Percentiles rank a stretch among this genome's conserved stretches.
Conservation (phyloP, 2,888 invertebrate genomes). For the Synergus laeviventris region DNA sequence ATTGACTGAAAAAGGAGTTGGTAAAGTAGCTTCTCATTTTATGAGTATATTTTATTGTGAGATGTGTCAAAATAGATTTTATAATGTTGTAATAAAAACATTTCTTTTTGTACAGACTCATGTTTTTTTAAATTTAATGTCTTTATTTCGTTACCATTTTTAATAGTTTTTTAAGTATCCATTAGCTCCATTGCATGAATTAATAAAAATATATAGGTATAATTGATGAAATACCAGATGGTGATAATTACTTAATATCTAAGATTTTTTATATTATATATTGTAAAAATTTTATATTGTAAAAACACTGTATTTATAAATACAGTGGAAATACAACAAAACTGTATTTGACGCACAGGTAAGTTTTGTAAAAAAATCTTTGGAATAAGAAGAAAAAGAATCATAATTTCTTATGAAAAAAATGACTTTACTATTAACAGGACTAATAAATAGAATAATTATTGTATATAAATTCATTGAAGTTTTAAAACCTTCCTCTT, state of each 20-base stretch:
- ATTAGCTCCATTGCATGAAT: not conserved
- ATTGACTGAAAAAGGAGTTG: slow-evolving; percentile 39
- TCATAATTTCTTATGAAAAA: too few relatives aligned
- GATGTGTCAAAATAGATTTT: slow-evolving; percentile 71
- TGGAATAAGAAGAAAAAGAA: too few relatives aligned
- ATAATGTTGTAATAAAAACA: slow-evolving; percentile 74
- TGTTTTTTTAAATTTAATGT: slow-evolving; percentile 40
- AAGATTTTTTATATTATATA: not conserved
- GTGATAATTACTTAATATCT: not conserved
- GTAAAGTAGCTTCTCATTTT: slow-evolving; percentile 56
- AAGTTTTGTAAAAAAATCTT: not conserved
- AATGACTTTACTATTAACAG: too few relatives aligned
- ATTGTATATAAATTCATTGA: too few relatives aligned
- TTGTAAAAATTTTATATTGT: not conserved
- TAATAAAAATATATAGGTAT: slow-evolving; percentile 16
- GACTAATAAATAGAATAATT: too few relatives aligned
- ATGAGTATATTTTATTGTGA: slow-evolving; percentile 61
- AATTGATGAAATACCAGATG: not conserved
- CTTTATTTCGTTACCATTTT: slow-evolving; percentile 22
- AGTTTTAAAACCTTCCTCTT: too few relatives aligned
- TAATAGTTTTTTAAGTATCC: not conserved
- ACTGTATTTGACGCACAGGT: not conserved
- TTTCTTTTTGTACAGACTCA: slow-evolving; percentile 62
- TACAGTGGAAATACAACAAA: too few relatives aligned
- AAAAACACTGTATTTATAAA: not conserved